Percentiles rank a stretch among this genome's conserved stretches.
phyloP scores from a whole-genome alignment of 2,888 invertebrate genomes.

The Sarcophaga carnaria region DNA sequence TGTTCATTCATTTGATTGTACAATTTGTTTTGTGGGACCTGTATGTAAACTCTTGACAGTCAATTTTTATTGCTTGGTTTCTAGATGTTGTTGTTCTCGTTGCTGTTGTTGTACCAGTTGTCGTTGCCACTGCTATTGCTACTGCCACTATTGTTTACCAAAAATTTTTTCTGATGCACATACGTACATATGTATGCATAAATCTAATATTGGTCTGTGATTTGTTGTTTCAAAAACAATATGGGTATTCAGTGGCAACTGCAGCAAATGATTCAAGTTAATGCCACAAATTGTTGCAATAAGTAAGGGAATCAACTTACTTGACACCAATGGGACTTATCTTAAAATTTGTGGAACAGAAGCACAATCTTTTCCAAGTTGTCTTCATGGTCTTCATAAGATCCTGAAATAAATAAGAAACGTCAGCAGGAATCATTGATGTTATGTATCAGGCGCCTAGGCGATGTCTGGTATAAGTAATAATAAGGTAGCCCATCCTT shows the following conservation, averaged over 20 bases:
- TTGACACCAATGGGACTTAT: too few relatives aligned
- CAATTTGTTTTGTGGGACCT: slow-evolving; percentile 60
- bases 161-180: slow-evolving; percentile 14
- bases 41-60: slow-evolving; percentile 56
- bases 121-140: not conserved
- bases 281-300: too few relatives aligned
- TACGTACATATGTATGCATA: not conserved
- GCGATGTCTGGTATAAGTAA: too few relatives aligned
- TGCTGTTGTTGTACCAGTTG: not conserved
- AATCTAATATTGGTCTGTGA: not conserved
- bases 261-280: too few relatives aligned
- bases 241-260: slow-evolving; percentile 19
- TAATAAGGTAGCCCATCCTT: too few relatives aligned
- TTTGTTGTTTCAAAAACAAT: not conserved
- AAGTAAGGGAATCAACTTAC: too few relatives aligned
- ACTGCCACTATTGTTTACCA: slow-evolving; percentile 34
- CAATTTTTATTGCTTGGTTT: slow-evolving; percentile 11
- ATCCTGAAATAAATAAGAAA: too few relatives aligned
- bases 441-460: too few relatives aligned
- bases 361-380: too few relatives aligned
- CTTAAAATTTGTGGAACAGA: too few relatives aligned
- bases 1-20: not conserved
- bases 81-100: not conserved
- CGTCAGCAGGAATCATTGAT: too few relatives aligned
- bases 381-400: too few relatives aligned